Conservation (phyloP, 2,113 vertebrate species). For the Apteryx mantelli region DNA sequence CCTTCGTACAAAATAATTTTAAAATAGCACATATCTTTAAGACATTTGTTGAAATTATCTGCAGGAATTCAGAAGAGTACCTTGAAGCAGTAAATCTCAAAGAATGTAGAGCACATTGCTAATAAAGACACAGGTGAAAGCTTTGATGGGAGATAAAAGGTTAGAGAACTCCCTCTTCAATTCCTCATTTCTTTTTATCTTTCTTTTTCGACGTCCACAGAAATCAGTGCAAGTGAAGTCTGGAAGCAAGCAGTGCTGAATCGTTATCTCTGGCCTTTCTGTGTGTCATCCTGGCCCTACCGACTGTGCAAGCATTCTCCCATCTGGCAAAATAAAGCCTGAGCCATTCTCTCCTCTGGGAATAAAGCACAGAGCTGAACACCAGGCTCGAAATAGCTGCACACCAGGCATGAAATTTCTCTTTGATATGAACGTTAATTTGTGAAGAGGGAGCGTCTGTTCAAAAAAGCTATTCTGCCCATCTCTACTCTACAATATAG, state of each 20-base stretch:
- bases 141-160: neutral
- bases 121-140: neutral
- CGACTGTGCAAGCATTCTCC: neutral
- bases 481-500: neutral
- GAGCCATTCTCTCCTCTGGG: neutral
- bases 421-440: constrained; percentile 14
- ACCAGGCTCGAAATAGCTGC: neutral
- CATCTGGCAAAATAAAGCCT: neutral
- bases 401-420: neutral
- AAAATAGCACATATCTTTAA: neutral
- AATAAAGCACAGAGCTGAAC: constrained; percentile 34
- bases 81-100: neutral
- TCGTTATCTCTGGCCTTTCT: neutral
- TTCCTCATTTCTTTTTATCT: neutral
- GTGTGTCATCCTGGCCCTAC: neutral
- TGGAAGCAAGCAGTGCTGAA: neutral
- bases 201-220: neutral
- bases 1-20: neutral
- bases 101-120: neutral
- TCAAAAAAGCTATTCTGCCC: neutral
- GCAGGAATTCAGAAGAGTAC: neutral
- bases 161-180: neutral
- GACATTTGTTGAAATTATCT: neutral
- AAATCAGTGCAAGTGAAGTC: neutral
- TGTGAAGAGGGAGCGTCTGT: neutral